These are phyloP conservation scores for Cacatua alba DNA, from an alignment of 2,113 vertebrate genomes.

Conservation along the genomic window DNA sequence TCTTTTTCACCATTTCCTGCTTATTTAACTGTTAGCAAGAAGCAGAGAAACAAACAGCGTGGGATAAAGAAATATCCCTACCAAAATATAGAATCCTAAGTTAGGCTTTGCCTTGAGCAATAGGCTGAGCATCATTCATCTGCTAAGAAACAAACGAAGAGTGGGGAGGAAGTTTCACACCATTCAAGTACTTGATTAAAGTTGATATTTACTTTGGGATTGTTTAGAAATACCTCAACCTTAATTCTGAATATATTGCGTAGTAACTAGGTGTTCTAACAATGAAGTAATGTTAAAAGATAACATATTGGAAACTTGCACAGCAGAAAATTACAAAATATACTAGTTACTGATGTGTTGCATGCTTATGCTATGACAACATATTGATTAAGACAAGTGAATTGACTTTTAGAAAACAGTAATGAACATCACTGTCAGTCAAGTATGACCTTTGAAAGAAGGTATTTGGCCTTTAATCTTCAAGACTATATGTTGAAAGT, in stretches of 20 bases:
- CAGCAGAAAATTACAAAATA: background rate
- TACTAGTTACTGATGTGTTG: background rate
- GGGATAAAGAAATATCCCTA: background rate
- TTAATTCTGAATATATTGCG: background rate
- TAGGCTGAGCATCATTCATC: background rate
- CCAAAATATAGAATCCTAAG: background rate
- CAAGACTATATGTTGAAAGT: constrained; percentile 34
- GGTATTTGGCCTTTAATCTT: constrained; percentile 43
- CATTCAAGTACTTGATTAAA: background rate
- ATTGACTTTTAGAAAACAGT: constrained; percentile 15
- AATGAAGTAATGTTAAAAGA: background rate
- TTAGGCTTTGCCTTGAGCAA: background rate
- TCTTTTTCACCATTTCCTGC: background rate
- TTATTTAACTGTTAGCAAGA: background rate
- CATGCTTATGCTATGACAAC: background rate
- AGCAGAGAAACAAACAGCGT: background rate
- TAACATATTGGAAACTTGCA: background rate
- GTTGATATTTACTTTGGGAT: background rate
- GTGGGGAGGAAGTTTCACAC: background rate
- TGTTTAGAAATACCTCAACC: background rate
- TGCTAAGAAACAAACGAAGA: background rate
- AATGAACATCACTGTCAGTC: constrained; percentile 32
- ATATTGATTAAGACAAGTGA: constrained; percentile 2
- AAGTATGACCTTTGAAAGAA: constrained; percentile 53
- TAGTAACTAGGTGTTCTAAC: background rate